These are phyloP conservation scores for Subacronicta megacephala DNA, from an alignment of 2,888 invertebrate species.

Conservation along the genomic window DNA sequence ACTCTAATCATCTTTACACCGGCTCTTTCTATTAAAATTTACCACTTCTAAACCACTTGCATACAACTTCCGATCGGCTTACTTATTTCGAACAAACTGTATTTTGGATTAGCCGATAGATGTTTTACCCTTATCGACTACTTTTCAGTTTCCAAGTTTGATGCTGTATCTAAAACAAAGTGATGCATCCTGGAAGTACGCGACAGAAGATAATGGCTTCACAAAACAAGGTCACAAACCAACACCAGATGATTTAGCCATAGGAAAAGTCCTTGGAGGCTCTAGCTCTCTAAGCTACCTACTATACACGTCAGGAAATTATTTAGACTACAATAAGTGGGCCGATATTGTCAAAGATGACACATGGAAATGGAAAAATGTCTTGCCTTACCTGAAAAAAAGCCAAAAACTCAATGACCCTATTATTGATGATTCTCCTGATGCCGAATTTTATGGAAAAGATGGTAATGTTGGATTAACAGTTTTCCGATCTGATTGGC, in stretches of 20 bases:
- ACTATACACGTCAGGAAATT: slow-evolving; percentile 49
- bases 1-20: too few species aligned
- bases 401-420: slow-evolving; percentile 58
- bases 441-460: slow-evolving; percentile 52
- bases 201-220: slow-evolving; percentile 33
- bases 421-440: slow-evolving; percentile 38
- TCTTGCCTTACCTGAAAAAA: slow-evolving; percentile 66
- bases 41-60: too few species aligned
- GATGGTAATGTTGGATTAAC: slow-evolving; percentile 53
- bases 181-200: slow-evolving; percentile 52
- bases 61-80: too few species aligned
- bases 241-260: slow-evolving; percentile 33
- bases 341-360: slow-evolving; percentile 55
- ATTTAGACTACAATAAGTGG: slow-evolving; percentile 64
- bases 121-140: neutral
- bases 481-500: slow-evolving; percentile 10
- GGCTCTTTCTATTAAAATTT: too few species aligned
- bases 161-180: slow-evolving; percentile 50
- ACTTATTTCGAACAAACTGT: too few species aligned
- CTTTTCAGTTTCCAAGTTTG: slow-evolving; percentile 51
- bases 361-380: slow-evolving; percentile 62
- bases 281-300: slow-evolving; percentile 46
- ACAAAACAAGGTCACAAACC: slow-evolving; percentile 31
- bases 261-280: slow-evolving; percentile 57
- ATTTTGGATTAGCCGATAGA: too few species aligned